phyloP scores from a whole-genome alignment of 2,888 invertebrate genomes.

The Masnerella sp. region DNA sequence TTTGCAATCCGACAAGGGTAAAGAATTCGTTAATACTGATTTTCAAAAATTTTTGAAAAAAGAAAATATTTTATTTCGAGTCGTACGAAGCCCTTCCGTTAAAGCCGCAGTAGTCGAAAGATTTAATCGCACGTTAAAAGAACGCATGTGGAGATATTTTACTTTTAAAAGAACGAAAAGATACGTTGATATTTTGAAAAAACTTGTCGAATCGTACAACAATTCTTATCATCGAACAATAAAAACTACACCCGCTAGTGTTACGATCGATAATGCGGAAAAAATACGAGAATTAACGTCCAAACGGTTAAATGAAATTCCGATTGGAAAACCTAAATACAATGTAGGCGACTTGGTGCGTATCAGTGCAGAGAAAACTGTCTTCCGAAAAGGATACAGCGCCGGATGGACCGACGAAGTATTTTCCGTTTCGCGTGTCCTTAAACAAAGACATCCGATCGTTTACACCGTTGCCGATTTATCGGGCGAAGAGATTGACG shows the following conservation, averaged over 20 bases:
- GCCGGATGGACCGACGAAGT: constrained; percentile 6
- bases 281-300: not conserved
- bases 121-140: constrained; percentile 36
- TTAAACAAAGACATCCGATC: not conserved
- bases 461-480: constrained; percentile 10
- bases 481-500: constrained; percentile 6
- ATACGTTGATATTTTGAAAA: constrained; percentile 64
- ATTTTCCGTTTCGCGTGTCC: not conserved
- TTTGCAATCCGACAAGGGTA: constrained; percentile 62
- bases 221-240: constrained; percentile 23
- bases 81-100: not conserved
- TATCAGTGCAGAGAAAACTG: not conserved
- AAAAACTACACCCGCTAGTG: constrained; percentile 13
- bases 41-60: constrained; percentile 9
- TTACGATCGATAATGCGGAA: constrained; percentile 12
- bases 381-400: constrained; percentile 12
- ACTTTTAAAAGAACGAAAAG: constrained; percentile 15
- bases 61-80: not conserved
- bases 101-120: not conserved
- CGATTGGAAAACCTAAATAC: constrained; percentile 22
- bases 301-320: not conserved
- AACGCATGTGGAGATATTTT: constrained; percentile 55
- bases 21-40: constrained; percentile 55
- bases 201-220: constrained; percentile 55
- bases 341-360: not conserved